A percentile compares a stretch with the other conserved stretches of the same genome.
Conservation (phyloP, 2,888 invertebrate genomes). For the Chloroclysta siterata region DNA sequence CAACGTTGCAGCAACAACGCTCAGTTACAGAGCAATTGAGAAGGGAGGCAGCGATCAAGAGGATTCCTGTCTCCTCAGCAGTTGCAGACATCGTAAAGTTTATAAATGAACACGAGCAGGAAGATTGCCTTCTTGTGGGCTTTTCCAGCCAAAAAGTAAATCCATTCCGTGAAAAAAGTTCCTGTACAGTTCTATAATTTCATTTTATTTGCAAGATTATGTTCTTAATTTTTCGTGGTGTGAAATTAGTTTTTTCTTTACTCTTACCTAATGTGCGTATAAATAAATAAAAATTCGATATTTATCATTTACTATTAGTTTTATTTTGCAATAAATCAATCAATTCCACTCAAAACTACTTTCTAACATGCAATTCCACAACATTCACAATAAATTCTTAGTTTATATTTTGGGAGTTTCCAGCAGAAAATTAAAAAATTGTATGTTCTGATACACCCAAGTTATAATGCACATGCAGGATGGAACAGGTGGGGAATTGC, state of each 20-base stretch:
- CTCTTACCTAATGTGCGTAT: neutral
- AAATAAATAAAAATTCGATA: constrained; percentile 32
- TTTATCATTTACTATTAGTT: constrained; percentile 44
- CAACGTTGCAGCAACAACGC: constrained; percentile 96
- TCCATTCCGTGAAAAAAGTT: constrained; percentile 97
- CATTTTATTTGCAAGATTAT: constrained; percentile 7
- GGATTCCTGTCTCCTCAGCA: constrained; percentile 95
- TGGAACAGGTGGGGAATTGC: too few species aligned
- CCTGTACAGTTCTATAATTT: constrained; percentile 92
- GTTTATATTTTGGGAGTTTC: too few species aligned
- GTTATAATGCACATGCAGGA: too few species aligned
- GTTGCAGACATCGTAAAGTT: constrained; percentile 96
- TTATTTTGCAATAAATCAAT: constrained; percentile 64
- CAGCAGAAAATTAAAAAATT: too few species aligned
- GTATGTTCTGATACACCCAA: too few species aligned
- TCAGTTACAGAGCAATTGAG: constrained; percentile 96
- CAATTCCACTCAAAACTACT: constrained; percentile 49
- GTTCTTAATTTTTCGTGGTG: too few species aligned
- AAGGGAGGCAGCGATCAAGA: constrained; percentile 94
- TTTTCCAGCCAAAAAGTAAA: constrained; percentile 97
- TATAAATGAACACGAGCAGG: constrained; percentile 95
- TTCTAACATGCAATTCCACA: constrained; percentile 63
- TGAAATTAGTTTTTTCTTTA: neutral
- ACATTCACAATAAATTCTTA: constrained; percentile 11
- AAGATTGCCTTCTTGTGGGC: constrained; percentile 96